Evolutionary conservation across 2,888 invertebrate species (phyloP), one percentile per base, ranked within the genome.

Genomic region (Brenthis daphne): DNA sequence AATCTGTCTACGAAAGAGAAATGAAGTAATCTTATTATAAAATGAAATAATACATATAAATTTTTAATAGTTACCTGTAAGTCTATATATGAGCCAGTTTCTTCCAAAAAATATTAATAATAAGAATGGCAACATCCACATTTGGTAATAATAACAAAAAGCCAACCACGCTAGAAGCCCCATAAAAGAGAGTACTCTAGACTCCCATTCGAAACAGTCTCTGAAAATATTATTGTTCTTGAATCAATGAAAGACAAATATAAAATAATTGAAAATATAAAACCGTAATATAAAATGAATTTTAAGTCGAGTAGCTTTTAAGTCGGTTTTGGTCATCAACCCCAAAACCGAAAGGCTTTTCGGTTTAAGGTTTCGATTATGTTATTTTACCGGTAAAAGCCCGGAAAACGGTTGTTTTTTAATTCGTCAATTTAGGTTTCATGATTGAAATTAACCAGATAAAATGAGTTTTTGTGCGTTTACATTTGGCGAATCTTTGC

Each of bases 121-220:
- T 13, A 96, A 93, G 3, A 96, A 92, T 0, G 99, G 99, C 69
- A 99, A 87, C 96, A 99, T 99, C 94, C 97, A 99, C 79, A 98
- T 96, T 86, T 99, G 96, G 83, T 99, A 98, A 88, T 97, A 98
- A 86, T 98, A 98, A 79, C 98, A 98, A 67, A 97, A 95, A 0
- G 98, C 91, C 65, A 99, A 94, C 95, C 98, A 99, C 16, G 96
- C 90, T 24, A 97, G 88, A 63, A 99, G 94, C 1, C 98, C 98
- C 55, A 96, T 88, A 76, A 97, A 94, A 75, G 98, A 98, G 75
- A 97, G 94, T 53, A 97, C 85, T 65, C 96, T 96, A 6, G 97
- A 98, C 82, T 99, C 98, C 99, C 99, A 99, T 88, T 98, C 97
- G 83, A 99, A 98, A 86, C 98, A 99, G 86, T 98, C 98, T 93